Evolutionary conservation across 2,113 vertebrate species (phyloP).

Genomic region (Ictalurus furcatus): DNA sequence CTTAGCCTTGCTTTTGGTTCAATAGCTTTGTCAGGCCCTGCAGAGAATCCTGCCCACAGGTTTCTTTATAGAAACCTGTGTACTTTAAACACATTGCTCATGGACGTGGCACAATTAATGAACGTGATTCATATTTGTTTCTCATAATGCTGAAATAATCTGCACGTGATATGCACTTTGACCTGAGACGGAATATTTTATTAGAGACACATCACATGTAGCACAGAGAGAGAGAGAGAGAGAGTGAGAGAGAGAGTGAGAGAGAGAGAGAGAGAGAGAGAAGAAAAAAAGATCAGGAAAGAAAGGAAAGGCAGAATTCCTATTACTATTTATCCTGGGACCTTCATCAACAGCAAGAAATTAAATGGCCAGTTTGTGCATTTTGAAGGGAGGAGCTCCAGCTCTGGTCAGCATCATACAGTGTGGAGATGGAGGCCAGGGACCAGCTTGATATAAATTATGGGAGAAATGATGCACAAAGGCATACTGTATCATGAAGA

Average conservation of each 20-base stretch:
- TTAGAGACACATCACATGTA: background rate
- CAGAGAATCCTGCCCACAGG: background rate
- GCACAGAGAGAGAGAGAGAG: background rate
- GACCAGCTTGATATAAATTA: background rate
- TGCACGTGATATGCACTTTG: background rate
- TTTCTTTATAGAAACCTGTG: background rate
- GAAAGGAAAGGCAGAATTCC: background rate
- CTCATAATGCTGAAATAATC: background rate
- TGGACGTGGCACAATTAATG: background rate
- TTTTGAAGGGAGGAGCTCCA: background rate
- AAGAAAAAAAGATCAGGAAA: background rate
- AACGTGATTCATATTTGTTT: constrained; percentile 7
- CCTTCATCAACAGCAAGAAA: background rate
- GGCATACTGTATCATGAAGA: background rate
- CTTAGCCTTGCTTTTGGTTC: background rate
- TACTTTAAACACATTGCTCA: background rate
- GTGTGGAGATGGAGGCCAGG: background rate
- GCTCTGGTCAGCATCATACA: background rate
- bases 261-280: no score
- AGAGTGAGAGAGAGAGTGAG: background rate
- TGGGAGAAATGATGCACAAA: background rate
- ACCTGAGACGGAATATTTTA: constrained; percentile 2
- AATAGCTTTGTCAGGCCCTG: background rate
- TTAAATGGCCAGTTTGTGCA: background rate
- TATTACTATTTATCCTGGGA: background rate